phyloP scores from a whole-genome alignment of 2,113 vertebrate genomes.

The Eudyptes chrysolophus region DNA sequence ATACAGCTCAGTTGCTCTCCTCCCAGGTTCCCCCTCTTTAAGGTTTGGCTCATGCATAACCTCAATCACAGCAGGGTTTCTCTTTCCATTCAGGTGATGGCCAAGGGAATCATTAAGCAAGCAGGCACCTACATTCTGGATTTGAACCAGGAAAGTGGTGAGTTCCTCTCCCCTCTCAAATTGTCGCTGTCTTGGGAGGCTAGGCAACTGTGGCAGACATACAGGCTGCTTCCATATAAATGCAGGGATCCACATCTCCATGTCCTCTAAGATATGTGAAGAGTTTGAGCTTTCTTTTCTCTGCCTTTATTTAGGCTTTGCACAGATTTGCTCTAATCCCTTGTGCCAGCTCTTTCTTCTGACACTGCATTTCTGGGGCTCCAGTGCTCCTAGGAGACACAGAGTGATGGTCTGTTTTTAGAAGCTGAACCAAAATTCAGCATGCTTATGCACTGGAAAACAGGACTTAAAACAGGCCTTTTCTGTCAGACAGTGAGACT shows the following conservation, averaged over 20 bases:
- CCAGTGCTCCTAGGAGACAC: not conserved
- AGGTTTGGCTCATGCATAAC: not conserved
- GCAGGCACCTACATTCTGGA: constrained; percentile 32
- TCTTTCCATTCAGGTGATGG: constrained; percentile 71
- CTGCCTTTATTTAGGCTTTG: not conserved
- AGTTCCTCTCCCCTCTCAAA: not conserved
- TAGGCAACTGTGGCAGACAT: not conserved
- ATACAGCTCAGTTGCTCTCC: not conserved
- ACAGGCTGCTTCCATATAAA: not conserved
- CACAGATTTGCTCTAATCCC: not conserved
- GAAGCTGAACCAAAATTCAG: not conserved
- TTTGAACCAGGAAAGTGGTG: constrained; percentile 50
- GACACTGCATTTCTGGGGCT: not conserved
- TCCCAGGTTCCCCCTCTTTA: not conserved
- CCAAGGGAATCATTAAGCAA: constrained; percentile 68
- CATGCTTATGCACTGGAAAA: not conserved
- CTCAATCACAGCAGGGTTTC: not conserved
- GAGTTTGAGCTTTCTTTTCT: not conserved
- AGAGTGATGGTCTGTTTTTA: not conserved
- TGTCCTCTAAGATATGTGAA: not conserved
- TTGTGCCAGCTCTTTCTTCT: not conserved
- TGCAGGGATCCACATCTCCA: not conserved
- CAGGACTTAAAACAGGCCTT: not conserved
- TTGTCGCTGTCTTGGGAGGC: not conserved
- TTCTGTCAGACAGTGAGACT: not conserved